Conservation (phyloP, 2,797 vertebrate genomes). For the Megalops cyprinoides region DNA sequence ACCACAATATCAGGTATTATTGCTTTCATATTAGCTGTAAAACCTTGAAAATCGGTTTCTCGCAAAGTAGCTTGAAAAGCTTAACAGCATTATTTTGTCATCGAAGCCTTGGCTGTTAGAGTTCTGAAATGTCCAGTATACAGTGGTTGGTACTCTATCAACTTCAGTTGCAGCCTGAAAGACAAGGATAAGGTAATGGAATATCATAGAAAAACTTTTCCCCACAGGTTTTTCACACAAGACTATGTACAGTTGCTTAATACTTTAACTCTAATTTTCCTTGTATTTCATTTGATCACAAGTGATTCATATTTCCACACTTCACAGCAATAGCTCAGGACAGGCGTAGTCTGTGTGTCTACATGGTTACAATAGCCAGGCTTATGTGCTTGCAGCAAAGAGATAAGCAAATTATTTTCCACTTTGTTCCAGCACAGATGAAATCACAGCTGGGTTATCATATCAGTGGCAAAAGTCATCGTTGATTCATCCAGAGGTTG, state of each 20-base stretch:
- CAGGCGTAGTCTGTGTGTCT: background rate
- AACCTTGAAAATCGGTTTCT: background rate
- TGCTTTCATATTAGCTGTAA: background rate
- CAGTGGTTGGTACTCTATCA: background rate
- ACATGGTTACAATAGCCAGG: background rate
- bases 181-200: too few species aligned
- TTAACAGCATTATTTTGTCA: slow-evolving; percentile 2
- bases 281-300: slow-evolving; percentile 9
- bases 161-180: background rate
- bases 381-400: background rate
- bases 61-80: slow-evolving; percentile 21
- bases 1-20: slow-evolving; percentile 2
- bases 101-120: background rate
- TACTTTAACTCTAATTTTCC: background rate
- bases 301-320: background rate
- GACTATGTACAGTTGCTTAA: background rate
- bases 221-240: background rate
- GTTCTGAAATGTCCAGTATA: background rate
- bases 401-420: background rate
- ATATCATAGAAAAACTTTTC: background rate
- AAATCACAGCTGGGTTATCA: background rate
- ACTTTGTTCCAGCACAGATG: background rate
- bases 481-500: background rate
- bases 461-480: slow-evolving; percentile 8
- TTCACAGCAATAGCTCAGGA: background rate